Percentiles rank a stretch among this genome's conserved stretches.
Evolutionary conservation across 2,888 invertebrate genomes (phyloP).

Genomic region (Cryptus armator): DNA sequence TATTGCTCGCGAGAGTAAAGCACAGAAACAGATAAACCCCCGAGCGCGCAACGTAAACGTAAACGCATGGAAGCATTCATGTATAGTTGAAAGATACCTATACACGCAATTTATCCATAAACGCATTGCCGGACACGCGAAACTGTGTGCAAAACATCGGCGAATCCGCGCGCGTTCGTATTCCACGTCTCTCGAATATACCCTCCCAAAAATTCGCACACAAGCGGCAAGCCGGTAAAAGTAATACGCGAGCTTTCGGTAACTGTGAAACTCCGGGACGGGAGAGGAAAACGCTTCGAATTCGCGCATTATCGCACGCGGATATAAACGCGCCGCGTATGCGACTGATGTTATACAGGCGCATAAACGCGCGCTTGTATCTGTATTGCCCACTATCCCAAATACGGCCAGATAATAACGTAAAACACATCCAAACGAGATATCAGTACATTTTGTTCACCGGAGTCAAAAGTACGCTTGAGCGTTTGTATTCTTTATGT

Average conservation of each 20-base stretch:
- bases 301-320: constrained; percentile 39
- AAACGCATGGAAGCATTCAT: constrained; percentile 51
- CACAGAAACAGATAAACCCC: constrained; percentile 30
- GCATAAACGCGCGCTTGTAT: neutral
- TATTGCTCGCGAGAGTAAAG: constrained; percentile 25
- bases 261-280: constrained; percentile 23
- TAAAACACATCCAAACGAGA: constrained; percentile 30
- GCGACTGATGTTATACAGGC: constrained; percentile 8
- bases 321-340: constrained; percentile 13
- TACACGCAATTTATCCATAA: constrained; percentile 21
- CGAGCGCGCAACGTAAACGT: constrained; percentile 2
- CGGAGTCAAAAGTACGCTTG: constrained; percentile 59
- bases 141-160: constrained; percentile 38
- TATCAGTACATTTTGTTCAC: constrained; percentile 36
- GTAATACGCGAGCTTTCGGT: constrained; percentile 36
- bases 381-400: neutral
- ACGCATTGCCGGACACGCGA: constrained; percentile 18
- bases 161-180: neutral
- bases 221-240: constrained; percentile 4
- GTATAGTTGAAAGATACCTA: constrained; percentile 61
- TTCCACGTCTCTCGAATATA: constrained; percentile 24
- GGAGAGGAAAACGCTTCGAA: constrained; percentile 40
- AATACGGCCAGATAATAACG: constrained; percentile 29
- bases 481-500: constrained; percentile 63
- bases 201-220: constrained; percentile 1